These are phyloP conservation scores for Antennarius striatus DNA, from an alignment of 2,113 vertebrate genomes.

Conservation along the genomic window DNA sequence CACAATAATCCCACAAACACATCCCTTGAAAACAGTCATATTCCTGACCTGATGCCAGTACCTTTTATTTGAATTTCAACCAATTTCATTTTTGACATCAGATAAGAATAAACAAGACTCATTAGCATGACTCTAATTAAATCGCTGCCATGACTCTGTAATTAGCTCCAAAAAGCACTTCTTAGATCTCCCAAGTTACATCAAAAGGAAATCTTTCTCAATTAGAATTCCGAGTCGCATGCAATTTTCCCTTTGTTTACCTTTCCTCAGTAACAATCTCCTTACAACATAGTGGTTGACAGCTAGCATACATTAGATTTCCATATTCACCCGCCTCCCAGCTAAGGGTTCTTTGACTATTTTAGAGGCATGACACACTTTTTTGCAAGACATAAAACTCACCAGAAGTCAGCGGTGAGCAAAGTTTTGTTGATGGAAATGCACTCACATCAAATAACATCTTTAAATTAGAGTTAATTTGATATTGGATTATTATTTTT, in stretches of 20 bases:
- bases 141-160: slow-evolving; percentile 66
- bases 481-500: too few species aligned
- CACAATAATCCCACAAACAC: slow-evolving; percentile 1
- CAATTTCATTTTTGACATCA: slow-evolving; percentile 68
- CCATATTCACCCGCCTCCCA: slow-evolving; percentile 35
- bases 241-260: slow-evolving; percentile 73
- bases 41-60: slow-evolving; percentile 34
- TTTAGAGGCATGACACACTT: slow-evolving; percentile 35
- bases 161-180: slow-evolving; percentile 69
- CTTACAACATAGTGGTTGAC: slow-evolving; percentile 41
- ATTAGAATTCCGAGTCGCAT: slow-evolving; percentile 65
- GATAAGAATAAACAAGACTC: slow-evolving; percentile 75
- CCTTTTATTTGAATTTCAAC: slow-evolving; percentile 65
- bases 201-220: slow-evolving; percentile 77
- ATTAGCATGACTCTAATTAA: slow-evolving; percentile 80
- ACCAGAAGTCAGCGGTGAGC: too few species aligned
- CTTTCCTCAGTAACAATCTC: slow-evolving; percentile 49
- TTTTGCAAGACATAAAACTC: background rate
- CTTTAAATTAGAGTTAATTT: too few species aligned
- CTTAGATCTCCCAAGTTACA: slow-evolving; percentile 75
- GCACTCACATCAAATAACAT: too few species aligned
- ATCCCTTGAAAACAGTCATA: slow-evolving; percentile 40
- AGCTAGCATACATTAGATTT: slow-evolving; percentile 45
- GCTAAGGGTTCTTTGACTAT: slow-evolving; percentile 3
- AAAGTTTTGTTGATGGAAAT: too few species aligned